A percentile compares a stretch with the other conserved stretches of the same genome.
phyloP scores from a whole-genome alignment of 2,797 vertebrate genomes.

The Chrysocyon brachyurus region DNA sequence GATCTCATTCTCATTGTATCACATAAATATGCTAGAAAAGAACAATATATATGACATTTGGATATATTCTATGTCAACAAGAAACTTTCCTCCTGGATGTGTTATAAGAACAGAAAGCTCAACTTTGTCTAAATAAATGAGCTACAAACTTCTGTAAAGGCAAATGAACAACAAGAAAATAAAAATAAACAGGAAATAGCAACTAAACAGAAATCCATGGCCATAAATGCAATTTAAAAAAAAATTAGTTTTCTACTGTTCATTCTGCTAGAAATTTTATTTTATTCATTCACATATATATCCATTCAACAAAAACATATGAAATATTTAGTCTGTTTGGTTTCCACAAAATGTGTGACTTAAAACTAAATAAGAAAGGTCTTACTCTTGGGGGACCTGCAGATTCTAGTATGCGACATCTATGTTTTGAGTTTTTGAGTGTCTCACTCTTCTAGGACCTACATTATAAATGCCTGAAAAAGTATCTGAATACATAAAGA shows the following conservation, averaged over 20 bases:
- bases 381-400: background rate
- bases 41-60: background rate
- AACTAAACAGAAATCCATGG: background rate
- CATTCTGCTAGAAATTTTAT: background rate
- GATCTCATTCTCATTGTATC: background rate
- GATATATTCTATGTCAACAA: background rate
- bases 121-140: background rate
- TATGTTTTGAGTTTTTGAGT: background rate
- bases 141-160: background rate
- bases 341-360: background rate
- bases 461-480: background rate
- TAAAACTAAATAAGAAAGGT: background rate
- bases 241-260: background rate
- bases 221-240: background rate
- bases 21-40: conserved; percentile 45
- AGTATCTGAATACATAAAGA: background rate
- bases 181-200: background rate
- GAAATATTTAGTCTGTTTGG: background rate
- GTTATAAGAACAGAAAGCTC: background rate
- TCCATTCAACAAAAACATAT: background rate
- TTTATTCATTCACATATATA: background rate
- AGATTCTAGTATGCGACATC: background rate
- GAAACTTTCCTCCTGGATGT: background rate
- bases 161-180: background rate
- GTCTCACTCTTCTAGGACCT: background rate